phyloP scores from a whole-genome alignment of 2,888 invertebrate species.

The Steromphala cineraria region DNA sequence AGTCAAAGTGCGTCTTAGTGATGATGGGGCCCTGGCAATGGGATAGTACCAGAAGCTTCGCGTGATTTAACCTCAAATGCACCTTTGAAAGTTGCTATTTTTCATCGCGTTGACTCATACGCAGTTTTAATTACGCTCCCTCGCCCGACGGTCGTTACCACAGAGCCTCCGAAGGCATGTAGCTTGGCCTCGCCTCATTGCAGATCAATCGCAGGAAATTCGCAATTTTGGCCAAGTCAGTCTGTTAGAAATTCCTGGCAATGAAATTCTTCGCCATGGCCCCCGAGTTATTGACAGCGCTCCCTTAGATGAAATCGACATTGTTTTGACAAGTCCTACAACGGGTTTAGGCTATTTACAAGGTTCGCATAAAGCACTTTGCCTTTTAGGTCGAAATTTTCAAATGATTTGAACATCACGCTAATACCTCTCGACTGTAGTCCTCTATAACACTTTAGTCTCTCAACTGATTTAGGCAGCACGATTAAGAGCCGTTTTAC shows the following conservation, averaged over 20 bases:
- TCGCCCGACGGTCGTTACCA: neutral
- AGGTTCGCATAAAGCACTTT: neutral
- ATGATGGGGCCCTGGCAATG: neutral
- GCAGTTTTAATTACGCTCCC: neutral
- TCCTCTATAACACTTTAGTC: neutral
- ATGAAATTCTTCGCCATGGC: neutral
- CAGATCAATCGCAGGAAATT: constrained; percentile 7
- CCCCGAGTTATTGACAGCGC: constrained; percentile 4
- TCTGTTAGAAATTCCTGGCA: neutral
- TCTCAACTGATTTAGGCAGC: neutral
- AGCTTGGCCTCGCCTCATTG: neutral
- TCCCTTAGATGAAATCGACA: constrained; percentile 5
- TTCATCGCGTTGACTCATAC: constrained; percentile 5
- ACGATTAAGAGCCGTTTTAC: neutral
- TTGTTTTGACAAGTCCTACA: constrained; percentile 1
- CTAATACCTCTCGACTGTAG: neutral
- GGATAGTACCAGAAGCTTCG: neutral
- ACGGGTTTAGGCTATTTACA: neutral
- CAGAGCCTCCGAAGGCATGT: neutral
- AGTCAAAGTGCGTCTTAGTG: neutral
- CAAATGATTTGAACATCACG: neutral
- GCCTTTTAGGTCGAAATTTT: neutral
- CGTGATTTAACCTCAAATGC: constrained; percentile 8
- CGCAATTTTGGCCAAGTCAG: constrained; percentile 10
- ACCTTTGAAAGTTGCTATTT: constrained; percentile 6